Evolutionary conservation across 1,140 invertebrate species (phyloP), one percentile per base, ranked within the genome.

Genomic region (Phocides pigmalion): DNA sequence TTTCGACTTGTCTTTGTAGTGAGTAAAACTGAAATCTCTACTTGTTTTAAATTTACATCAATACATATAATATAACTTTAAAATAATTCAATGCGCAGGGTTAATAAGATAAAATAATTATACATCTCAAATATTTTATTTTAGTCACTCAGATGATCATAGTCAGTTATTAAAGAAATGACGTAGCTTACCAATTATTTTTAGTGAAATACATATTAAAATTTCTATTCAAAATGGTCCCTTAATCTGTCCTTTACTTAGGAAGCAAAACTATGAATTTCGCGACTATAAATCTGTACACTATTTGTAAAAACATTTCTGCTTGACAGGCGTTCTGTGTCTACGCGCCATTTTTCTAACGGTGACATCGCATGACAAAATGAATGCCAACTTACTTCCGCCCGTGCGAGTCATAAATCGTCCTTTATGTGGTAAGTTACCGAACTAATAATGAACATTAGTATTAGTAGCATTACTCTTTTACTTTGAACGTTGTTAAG

Each of bases 301-400:
- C 4, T n/a, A 32, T 11, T 32, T 5, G 9, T n/a, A 32, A 32
- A 14, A 39, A 39, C 35, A 39, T 39, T 39, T 1, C 14, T 39
- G 9, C 8, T 14, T 9, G 35, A 14, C 35, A 39, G 14, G n/a
- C 12, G 12, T 14, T 14, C 35, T 39, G 35, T 39, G 12, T 32
- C 28, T 8, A 28, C 15, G 20, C 53, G 58, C 28, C 28, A 62
- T 62, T 66, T 70, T 65, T 62, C 32, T 42, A 67, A 62, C 61
- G 42, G 44, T 46, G 59, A 47, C 61, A 62, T 68, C 44, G 59
- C 63, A 70, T 70, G 68, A 62, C 59, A 65, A 54, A 54, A 28
- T 37, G 54, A 44, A 51, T 35, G n/a, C 54, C 15, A 20, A 14
- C 19, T 32, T 41, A 39, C 50, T 67, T 67, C 65, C 65, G 58